phyloP scores from a whole-genome alignment of 2,888 invertebrate species.

The Exocentrus adspersus region DNA sequence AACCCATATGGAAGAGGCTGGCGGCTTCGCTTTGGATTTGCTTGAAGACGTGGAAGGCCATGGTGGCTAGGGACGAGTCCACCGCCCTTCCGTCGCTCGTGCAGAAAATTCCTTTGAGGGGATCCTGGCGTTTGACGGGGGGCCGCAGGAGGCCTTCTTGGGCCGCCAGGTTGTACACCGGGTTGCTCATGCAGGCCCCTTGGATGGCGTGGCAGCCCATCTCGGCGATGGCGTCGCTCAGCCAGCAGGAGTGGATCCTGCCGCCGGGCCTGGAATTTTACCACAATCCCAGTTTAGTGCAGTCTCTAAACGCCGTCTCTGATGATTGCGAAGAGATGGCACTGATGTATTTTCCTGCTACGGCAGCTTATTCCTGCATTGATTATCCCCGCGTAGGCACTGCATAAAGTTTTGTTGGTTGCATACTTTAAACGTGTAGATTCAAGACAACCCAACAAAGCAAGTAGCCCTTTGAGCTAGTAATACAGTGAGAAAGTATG shows the following conservation, averaged over 20 bases:
- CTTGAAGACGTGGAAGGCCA: conserved; percentile 73
- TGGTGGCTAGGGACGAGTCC: conserved; percentile 71
- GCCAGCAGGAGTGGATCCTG: conserved; percentile 80
- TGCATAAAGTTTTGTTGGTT: too few relatives aligned
- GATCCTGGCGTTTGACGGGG: conserved; percentile 69
- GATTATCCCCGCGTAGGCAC: too few relatives aligned
- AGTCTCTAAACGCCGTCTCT: too few relatives aligned
- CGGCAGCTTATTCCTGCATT: too few relatives aligned
- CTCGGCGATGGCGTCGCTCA: conserved; percentile 80
- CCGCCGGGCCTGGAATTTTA: conserved; percentile 84
- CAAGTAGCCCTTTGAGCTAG: too few relatives aligned
- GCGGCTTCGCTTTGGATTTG: conserved; percentile 76
- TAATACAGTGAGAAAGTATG: too few relatives aligned
- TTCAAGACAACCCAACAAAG: too few relatives aligned
- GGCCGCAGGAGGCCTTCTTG: conserved; percentile 73
- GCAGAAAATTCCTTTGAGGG: conserved; percentile 70
- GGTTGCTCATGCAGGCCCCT: conserved; percentile 77
- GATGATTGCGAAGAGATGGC: too few relatives aligned
- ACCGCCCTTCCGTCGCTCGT: conserved; percentile 77
- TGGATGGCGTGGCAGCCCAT: conserved; percentile 81
- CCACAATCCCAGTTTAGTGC: too few relatives aligned
- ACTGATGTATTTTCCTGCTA: too few relatives aligned
- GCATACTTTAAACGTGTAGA: too few relatives aligned
- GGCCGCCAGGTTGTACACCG: conserved; percentile 76
- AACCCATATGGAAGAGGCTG: conserved; percentile 70